Evolutionary conservation across 1,140 invertebrate genomes (phyloP).

Genomic region (Diabrotica undecimpunctata): DNA sequence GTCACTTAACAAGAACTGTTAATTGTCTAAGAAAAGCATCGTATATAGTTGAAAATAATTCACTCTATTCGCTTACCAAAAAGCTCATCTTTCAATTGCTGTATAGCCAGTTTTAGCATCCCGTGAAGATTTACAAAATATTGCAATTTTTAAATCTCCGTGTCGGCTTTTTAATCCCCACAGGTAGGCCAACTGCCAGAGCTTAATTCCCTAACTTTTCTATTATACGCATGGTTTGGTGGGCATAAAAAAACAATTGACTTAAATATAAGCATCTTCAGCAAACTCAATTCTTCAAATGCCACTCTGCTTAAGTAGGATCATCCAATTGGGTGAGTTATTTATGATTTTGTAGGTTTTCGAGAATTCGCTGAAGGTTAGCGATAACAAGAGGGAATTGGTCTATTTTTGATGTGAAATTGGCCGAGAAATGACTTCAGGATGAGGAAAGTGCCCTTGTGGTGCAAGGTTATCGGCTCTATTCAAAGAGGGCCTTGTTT

Average conservation of each 20-base stretch:
- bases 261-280: neutral
- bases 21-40: no score
- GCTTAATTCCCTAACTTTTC: neutral
- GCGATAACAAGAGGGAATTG: no score
- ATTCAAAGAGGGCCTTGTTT: no score
- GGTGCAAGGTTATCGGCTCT: no score
- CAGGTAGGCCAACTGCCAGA: neutral
- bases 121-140: neutral
- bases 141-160: constrained; percentile 1
- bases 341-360: neutral
- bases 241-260: neutral
- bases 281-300: constrained; percentile 1
- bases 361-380: neutral
- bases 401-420: no score
- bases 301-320: neutral
- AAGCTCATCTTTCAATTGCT: no score
- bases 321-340: constrained; percentile 2
- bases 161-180: neutral
- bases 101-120: no score
- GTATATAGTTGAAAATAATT: no score
- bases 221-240: neutral
- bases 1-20: no score
- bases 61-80: no score
- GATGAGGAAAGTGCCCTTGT: no score
- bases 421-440: no score